Evolutionary conservation across 2,888 invertebrate genomes (phyloP).

Genomic region (Tenthredo distinguenda): DNA sequence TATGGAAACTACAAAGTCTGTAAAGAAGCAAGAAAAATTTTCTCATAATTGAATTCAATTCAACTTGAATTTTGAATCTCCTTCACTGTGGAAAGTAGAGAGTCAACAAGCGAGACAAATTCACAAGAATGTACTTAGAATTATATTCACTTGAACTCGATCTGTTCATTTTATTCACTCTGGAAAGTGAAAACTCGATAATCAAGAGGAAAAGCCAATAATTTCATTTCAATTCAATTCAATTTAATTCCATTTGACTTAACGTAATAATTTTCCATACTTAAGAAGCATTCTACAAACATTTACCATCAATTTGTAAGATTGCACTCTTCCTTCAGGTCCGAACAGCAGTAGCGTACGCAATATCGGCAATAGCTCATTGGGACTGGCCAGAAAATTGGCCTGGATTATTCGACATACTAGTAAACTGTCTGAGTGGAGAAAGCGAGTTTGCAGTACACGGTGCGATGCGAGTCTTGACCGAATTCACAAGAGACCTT

Average conservation of each 20-base stretch:
- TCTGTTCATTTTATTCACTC: conserved; percentile 36
- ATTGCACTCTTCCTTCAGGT: conserved; percentile 72
- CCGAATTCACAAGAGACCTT: conserved; percentile 85
- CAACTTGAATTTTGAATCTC: not conserved
- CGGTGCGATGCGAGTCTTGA: conserved; percentile 86
- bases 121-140: not conserved
- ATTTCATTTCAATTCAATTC: not conserved
- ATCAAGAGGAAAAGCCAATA: not conserved
- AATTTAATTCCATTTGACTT: not conserved
- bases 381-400: conserved; percentile 88
- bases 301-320: not conserved
- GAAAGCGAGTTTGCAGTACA: conserved; percentile 82
- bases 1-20: not conserved
- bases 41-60: not conserved
- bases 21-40: not conserved
- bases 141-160: not conserved
- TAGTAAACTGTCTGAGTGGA: conserved; percentile 83
- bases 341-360: conserved; percentile 84
- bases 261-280: not conserved
- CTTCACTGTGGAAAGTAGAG: not conserved
- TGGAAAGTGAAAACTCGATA: not conserved
- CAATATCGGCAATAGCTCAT: conserved; percentile 85
- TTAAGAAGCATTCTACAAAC: not conserved
- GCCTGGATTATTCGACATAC: conserved; percentile 85
- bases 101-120: not conserved